Percentiles rank a stretch among this genome's conserved stretches.
These are phyloP conservation scores for Ctenoplectra terminalis DNA, from an alignment of 1,140 invertebrate species.

Conservation along the genomic window DNA sequence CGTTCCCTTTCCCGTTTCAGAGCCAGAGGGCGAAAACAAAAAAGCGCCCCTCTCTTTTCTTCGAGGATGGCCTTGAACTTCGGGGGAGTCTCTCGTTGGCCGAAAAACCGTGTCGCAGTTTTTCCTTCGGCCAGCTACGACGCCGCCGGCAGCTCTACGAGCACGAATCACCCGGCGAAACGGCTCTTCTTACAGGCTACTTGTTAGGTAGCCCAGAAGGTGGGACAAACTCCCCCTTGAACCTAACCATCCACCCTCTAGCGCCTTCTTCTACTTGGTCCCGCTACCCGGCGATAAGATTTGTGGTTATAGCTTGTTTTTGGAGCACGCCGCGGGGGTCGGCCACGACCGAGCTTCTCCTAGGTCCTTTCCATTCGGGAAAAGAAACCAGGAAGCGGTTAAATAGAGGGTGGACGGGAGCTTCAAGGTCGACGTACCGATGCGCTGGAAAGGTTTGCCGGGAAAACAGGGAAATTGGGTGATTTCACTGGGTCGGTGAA, in stretches of 20 bases:
- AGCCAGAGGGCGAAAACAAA: conserved; percentile 63
- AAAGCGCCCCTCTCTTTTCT: conserved; percentile 60
- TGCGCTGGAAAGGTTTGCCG: background rate
- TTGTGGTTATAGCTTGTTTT: conserved; percentile 76
- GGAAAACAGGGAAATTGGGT: background rate
- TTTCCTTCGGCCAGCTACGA: conserved; percentile 70
- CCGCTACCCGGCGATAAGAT: conserved; percentile 66
- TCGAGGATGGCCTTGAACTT: conserved; percentile 75
- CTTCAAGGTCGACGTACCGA: background rate
- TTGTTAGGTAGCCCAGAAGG: conserved; percentile 75
- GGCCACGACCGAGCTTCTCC: conserved; percentile 35
- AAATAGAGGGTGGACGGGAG: background rate
- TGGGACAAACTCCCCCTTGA: conserved; percentile 67
- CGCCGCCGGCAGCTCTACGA: conserved; percentile 64
- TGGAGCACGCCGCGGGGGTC: conserved; percentile 58
- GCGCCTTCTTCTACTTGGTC: conserved; percentile 56
- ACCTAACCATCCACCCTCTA: conserved; percentile 60
- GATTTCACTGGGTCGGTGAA: background rate
- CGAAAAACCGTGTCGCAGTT: conserved; percentile 77
- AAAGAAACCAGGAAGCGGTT: background rate
- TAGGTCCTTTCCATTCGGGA: conserved; percentile 36
- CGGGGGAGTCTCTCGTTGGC: conserved; percentile 65
- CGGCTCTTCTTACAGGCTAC: conserved; percentile 77
- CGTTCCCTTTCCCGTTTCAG: conserved; percentile 41
- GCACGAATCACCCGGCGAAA: conserved; percentile 74